A percentile compares a stretch with the other conserved stretches of the same genome.
phyloP scores from a whole-genome alignment of 2,113 vertebrate species.

The Archocentrus centrarchus region DNA sequence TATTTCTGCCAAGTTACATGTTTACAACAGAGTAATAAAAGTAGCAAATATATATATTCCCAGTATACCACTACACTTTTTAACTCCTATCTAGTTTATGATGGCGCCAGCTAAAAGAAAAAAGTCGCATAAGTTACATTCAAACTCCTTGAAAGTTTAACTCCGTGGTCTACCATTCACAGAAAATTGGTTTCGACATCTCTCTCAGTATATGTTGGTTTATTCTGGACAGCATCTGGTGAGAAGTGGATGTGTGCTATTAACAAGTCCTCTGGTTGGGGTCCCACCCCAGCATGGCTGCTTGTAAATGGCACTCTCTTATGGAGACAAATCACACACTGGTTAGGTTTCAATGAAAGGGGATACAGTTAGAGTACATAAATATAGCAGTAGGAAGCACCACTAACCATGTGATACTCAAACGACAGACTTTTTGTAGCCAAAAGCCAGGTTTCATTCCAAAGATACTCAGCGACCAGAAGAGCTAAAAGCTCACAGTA shows the following conservation, averaged over 20 bases:
- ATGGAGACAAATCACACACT: constrained; percentile 78
- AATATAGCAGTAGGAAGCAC: constrained; percentile 77
- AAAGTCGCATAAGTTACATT: constrained; percentile 23
- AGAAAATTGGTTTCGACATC: constrained; percentile 64
- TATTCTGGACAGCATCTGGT: constrained; percentile 77
- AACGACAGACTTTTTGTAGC: constrained; percentile 67
- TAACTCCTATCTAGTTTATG: constrained; percentile 5
- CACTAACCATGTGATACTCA: constrained; percentile 72
- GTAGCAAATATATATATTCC: background rate
- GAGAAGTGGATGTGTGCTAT: constrained; percentile 79
- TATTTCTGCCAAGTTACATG: background rate
- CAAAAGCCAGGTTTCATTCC: constrained; percentile 58
- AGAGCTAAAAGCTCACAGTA: constrained; percentile 52
- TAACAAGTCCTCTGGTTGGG: constrained; percentile 75
- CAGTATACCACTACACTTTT: background rate
- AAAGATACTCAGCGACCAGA: constrained; percentile 54
- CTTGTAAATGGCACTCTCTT: constrained; percentile 82
- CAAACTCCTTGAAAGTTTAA: constrained; percentile 52
- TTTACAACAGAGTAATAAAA: constrained; percentile 14
- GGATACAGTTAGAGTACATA: constrained; percentile 79
- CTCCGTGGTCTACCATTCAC: constrained; percentile 37
- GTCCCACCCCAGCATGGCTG: constrained; percentile 78
- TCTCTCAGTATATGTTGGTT: constrained; percentile 66
- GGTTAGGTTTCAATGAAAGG: constrained; percentile 79
- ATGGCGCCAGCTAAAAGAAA: background rate